Base-by-base conservation (phyloP, 2,797 vertebrate species). In the Clarias laeviceps region DNA sequence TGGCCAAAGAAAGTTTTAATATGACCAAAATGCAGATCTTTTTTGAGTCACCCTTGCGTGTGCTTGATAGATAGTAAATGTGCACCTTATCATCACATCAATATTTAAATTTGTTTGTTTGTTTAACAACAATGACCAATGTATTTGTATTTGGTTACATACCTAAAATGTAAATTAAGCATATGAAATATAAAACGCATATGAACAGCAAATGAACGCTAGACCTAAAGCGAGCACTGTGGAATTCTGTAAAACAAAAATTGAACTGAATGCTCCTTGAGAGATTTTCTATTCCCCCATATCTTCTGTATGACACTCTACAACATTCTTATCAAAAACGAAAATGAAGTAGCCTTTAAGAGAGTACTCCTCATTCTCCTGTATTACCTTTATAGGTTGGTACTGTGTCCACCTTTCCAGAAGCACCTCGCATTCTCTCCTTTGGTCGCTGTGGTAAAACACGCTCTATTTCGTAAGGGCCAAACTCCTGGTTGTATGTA, bases 331-430 rank as follows among this genome's bases (percentile, higher is more conserved):
- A 8, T 18, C 37, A 27, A 54, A 74, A 32, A 22, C 57, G 15
- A 20, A 76, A 76, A 56, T 15, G 2, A 50, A 73, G 14, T 50
- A n/a, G n/a, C 22, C 5, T n/a, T 50, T 7, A 50, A 24, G 4
- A 24, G 4, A 37, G 56, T 18, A 64, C 14, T 80, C 18, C 20
- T 17, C 11, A 9, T 34, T 65, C 37, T 20, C n/a, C n/a, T 54
- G 79, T 65, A 22, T 89, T 95, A 97, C 96, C 96, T 96, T 91
- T 94, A 81, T 97, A 97, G 74, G 96, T 97, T 83, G 96, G 96
- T 87, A 96, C 77, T 0, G 95, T 95, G 85, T 95, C 94, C 92
- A 96, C 2, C 88, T 94, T 96, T 66, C 90, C 93, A 56, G 83
- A 89, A 66, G 85, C 88, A 18, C 81, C n/a, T 22, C 89, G 89